These are phyloP conservation scores for Trinectes maculatus DNA, from an alignment of 2,113 vertebrate genomes.

Conservation along the genomic window DNA sequence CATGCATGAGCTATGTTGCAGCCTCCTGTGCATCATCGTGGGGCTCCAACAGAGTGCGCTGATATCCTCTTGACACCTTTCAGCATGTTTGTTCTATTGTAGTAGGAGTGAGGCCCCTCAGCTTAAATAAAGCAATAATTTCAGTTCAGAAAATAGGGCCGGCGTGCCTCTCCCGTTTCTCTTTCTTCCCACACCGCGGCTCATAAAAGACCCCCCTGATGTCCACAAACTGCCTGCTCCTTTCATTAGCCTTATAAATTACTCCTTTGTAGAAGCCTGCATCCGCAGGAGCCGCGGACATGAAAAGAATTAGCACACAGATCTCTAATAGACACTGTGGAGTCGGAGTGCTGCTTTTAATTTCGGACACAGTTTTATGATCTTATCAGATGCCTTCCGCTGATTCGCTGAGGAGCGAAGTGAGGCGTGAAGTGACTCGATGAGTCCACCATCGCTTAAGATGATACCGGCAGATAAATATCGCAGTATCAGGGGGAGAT, in stretches of 20 bases:
- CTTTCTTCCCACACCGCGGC: slow-evolving; percentile 71
- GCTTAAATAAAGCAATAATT: slow-evolving; percentile 81
- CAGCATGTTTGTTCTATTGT: slow-evolving; percentile 76
- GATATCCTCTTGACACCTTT: slow-evolving; percentile 67
- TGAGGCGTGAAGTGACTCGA: slow-evolving; percentile 77
- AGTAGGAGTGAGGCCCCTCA: slow-evolving; percentile 58
- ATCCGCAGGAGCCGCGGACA: slow-evolving; percentile 80
- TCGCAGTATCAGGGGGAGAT: slow-evolving; percentile 77
- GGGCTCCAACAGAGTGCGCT: slow-evolving; percentile 59
- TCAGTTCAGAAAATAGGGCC: slow-evolving; percentile 71
- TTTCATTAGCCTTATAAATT: slow-evolving; percentile 85
- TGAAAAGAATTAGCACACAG: slow-evolving; percentile 84
- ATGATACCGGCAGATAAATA: slow-evolving; percentile 81
- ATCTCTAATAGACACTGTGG: slow-evolving; percentile 80
- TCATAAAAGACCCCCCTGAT: slow-evolving; percentile 81
- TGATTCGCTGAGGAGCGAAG: slow-evolving; percentile 74
- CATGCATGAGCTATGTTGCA: slow-evolving; percentile 51
- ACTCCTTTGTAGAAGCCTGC: slow-evolving; percentile 83
- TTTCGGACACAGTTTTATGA: slow-evolving; percentile 83
- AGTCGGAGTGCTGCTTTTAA: slow-evolving; percentile 77
- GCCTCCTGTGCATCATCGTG: slow-evolving; percentile 51
- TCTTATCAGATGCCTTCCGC: slow-evolving; percentile 80
- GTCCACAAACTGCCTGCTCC: slow-evolving; percentile 81
- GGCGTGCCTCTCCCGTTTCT: slow-evolving; percentile 69
- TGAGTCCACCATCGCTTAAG: slow-evolving; percentile 81